phyloP scores from a whole-genome alignment of 2,888 invertebrate genomes.

The Tetheella fluctuosa region DNA sequence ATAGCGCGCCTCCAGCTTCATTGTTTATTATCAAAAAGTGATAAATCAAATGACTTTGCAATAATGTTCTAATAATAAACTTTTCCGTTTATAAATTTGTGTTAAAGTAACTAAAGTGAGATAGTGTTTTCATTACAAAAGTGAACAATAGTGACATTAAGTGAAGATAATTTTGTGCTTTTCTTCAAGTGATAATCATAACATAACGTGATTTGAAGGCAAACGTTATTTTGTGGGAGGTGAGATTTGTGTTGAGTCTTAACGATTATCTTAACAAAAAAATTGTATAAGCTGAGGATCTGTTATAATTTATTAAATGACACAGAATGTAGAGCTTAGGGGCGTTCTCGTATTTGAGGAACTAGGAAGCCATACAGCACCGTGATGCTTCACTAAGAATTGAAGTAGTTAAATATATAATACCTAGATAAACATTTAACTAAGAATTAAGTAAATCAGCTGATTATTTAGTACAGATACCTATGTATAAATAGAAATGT shows the following conservation, averaged over 20 bases:
- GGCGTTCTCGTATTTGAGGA: neutral
- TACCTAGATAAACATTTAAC: neutral
- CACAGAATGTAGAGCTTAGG: too few relatives aligned
- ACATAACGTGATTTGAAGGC: constrained; percentile 22
- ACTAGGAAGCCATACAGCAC: neutral
- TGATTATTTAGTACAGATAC: neutral
- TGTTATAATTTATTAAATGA: neutral
- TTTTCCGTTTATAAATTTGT: constrained; percentile 32
- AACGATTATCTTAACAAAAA: neutral
- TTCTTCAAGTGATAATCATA: constrained; percentile 34
- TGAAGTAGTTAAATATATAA: neutral
- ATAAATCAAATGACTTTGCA: constrained; percentile 82
- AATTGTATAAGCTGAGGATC: neutral
- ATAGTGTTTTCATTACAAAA: constrained; percentile 34
- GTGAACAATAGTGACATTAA: constrained; percentile 21
- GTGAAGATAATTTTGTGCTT: constrained; percentile 25
- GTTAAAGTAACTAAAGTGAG: constrained; percentile 18
- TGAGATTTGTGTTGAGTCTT: neutral
- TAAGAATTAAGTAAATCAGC: neutral
- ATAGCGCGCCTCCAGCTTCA: constrained; percentile 66
- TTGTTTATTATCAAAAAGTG: constrained; percentile 83
- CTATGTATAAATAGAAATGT: too few relatives aligned
- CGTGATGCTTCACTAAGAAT: too few relatives aligned
- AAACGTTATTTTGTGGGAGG: constrained; percentile 13
- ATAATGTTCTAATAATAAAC: constrained; percentile 56